Evolutionary conservation across 1,140 invertebrate genomes (phyloP).

Genomic region (Laodelphax striatellus): DNA sequence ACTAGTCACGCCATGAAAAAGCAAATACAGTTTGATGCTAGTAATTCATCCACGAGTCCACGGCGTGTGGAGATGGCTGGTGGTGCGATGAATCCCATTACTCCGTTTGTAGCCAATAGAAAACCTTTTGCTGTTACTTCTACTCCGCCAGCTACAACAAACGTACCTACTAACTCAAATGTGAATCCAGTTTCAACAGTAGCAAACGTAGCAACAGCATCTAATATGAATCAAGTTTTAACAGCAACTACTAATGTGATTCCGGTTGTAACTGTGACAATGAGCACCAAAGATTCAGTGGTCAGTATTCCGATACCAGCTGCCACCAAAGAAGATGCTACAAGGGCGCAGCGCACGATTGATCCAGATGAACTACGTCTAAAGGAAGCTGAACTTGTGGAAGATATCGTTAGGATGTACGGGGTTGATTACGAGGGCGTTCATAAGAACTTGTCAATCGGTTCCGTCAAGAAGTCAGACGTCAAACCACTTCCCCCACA

Average conservation of each 20-base stretch:
- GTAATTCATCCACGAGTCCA: background rate
- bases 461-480: too few species aligned
- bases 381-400: conserved; percentile 8
- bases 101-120: too few species aligned
- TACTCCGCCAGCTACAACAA: too few species aligned
- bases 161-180: too few species aligned
- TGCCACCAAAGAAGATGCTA: too few species aligned
- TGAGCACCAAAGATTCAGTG: background rate
- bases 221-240: background rate
- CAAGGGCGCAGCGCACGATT: background rate
- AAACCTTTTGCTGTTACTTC: too few species aligned
- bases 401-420: conserved; percentile 6
- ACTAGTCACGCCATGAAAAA: conserved; percentile 1
- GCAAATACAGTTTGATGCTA: background rate
- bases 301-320: background rate
- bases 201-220: too few species aligned
- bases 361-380: conserved; percentile 4
- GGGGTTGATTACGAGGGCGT: background rate
- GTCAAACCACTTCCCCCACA: too few species aligned
- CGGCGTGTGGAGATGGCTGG: too few species aligned
- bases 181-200: too few species aligned
- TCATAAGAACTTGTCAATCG: too few species aligned
- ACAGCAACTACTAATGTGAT: background rate
- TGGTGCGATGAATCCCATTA: too few species aligned
- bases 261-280: background rate